Base-by-base conservation (phyloP, 2,888 invertebrate species). In the Apodemia duryi region DNA sequence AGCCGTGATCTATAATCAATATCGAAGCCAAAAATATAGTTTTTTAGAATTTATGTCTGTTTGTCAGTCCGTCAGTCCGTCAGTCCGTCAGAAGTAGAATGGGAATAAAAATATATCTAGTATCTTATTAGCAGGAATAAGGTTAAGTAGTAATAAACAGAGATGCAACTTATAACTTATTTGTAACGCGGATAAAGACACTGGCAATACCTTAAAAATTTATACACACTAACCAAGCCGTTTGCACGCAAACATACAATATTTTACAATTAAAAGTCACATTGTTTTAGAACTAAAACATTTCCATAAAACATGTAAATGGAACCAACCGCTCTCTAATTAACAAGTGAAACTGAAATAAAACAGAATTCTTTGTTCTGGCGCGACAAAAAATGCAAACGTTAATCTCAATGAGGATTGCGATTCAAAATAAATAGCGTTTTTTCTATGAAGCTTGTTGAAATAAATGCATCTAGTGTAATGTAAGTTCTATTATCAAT, bases 331-430 rank as follows among this genome's bases (percentile, higher is more conserved):
- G 35, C 61, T 65, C 61, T 61, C 61, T 65, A 65, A 65, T 65
- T 65, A 65, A 61, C 65, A 28, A 61, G 65, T 65, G 61, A 61
- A 61, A 65, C 61, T 65, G 61, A 61, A 61, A 65, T 51, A 65
- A 65, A 46, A 65, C 61, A 60, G 61, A 65, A 52, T 51, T 61
- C 61, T 65, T 65, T 62, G 65, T 65, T 7, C 13, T n/a, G 32
- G 10, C 60, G 6, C 60, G 35, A 32, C 13, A 51, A 51, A 51
- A 51, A n/a, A 49, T 49, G n/a, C 6, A 49, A n/a, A n/a, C 13
- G n/a, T 21, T 49, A 49, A 21, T 21, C 6, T 13, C 6, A n/a
- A 49, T 21, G 1, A n/a, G 46, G 49, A 49, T 21, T 21, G 49
- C 49, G 49, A 49, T 49, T 7, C n/a, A 49, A 49, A 49, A n/a